A percentile compares a stretch with the other conserved stretches of the same genome.
Evolutionary conservation across 2,113 vertebrate species (phyloP).

Genomic region (Cervus canadensis): DNA sequence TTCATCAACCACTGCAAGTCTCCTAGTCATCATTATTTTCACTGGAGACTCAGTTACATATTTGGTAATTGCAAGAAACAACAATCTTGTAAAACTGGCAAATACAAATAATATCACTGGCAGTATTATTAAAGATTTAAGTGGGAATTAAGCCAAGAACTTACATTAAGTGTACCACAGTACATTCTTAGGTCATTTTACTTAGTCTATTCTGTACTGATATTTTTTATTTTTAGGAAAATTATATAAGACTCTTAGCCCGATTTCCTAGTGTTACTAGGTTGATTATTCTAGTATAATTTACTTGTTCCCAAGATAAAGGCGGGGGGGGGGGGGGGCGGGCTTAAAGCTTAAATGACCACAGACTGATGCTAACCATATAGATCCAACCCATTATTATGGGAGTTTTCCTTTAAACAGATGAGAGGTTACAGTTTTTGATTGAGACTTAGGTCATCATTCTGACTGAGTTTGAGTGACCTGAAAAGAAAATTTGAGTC

Average conservation of each 20-base stretch:
- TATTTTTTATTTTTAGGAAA: not conserved
- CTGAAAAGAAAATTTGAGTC: not conserved
- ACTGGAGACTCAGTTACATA: not conserved
- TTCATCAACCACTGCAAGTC: not conserved
- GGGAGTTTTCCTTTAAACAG: not conserved
- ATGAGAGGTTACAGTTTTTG: not conserved
- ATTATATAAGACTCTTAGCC: not conserved
- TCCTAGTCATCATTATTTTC: not conserved
- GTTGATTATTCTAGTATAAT: not conserved
- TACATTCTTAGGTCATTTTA: not conserved
- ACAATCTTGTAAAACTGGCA: not conserved
- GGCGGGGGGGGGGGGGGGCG: fast-evolving
- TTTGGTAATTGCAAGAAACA: not conserved
- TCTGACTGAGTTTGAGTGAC: not conserved
- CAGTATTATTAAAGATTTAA: not conserved
- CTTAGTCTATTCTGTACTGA: not conserved
- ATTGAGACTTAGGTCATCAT: not conserved
- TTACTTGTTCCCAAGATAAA: not conserved
- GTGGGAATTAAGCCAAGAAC: not conserved
- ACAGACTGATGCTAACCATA: not conserved
- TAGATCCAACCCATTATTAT: not conserved
- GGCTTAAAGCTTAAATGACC: not conserved
- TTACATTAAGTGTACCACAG: not conserved
- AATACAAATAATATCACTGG: not conserved
- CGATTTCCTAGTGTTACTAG: not conserved